Evolutionary conservation across 2,797 vertebrate species (phyloP), one percentile per base, ranked within the genome.

Genomic region (Enteromius mattozi): DNA sequence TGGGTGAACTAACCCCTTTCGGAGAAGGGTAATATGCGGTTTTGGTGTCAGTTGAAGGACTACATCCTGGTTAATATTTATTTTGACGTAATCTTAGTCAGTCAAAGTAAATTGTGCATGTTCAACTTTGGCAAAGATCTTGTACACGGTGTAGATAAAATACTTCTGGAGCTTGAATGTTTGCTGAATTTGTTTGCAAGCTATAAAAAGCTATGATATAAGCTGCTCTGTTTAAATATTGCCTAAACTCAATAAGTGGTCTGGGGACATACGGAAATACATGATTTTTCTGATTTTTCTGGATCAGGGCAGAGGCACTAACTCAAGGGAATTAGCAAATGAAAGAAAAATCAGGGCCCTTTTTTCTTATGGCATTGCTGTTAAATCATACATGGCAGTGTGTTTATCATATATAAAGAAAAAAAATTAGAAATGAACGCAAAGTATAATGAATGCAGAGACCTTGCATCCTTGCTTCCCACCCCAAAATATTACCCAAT

Each of bases 271-370:
- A 21, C n/a, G 5, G 35, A 59, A 63, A 13, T 35, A 6, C 40
- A 24, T 35, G 19, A 63, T 71, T 49, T 74, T 27, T 27, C 27
- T 1, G 27, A 27, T 27, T 27, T 27, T 71, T 37, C 56, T 49
- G 56, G 7, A 65, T 66, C 30, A 76, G 42, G 51, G 42, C 14
- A 75, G 45, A 83, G 81, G 72, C 63, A 77, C 81, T 59, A 54
- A 19, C n/a, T 83, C 1, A 51, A 24, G 10, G 47, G 72, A 76
- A 37, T 27, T 14, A 83, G 27, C 27, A 49, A 63, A 65, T 19
- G 0, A 51, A 78, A 45, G 24, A 0, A 51, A 54, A 19, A 69
- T 17, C 6, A n/a, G 68, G 30, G 6, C 47, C 24, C 35, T 3
- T n/a, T 70, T 10, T 77, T n/a, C 40, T 63, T 42, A 77, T 42